Conservation (phyloP, 2,888 invertebrate genomes). For the Busseola fusca region DNA sequence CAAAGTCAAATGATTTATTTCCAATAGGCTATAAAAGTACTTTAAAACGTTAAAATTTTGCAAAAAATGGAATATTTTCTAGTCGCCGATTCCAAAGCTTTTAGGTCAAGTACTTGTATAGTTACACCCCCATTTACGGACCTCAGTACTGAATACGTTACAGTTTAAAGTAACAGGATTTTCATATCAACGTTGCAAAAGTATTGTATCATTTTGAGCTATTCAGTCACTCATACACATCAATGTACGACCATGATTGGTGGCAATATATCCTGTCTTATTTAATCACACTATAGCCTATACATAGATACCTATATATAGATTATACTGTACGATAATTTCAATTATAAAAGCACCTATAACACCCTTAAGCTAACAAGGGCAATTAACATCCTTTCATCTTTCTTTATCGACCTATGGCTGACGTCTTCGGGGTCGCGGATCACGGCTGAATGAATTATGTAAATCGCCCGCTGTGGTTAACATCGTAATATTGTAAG, state of each 20-base stretch:
- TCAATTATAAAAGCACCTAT: slow-evolving; percentile 8
- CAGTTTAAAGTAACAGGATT: neutral
- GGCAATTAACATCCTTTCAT: slow-evolving; percentile 70
- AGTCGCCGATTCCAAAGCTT: neutral
- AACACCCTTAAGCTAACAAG: slow-evolving; percentile 66
- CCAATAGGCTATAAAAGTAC: too few relatives aligned
- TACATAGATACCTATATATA: too few relatives aligned
- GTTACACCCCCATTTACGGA: neutral
- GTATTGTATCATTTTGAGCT: neutral
- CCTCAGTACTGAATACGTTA: neutral
- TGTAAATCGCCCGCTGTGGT: slow-evolving; percentile 86
- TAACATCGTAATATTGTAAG: slow-evolving; percentile 88
- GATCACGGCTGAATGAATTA: slow-evolving; percentile 80
- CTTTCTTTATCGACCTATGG: slow-evolving; percentile 59
- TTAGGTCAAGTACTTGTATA: neutral
- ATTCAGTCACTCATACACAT: neutral
- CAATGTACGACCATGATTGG: neutral
- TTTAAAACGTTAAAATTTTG: neutral
- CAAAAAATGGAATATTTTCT: neutral
- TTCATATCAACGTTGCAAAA: neutral
- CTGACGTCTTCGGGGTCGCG: slow-evolving; percentile 61
- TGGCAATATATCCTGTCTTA: neutral
- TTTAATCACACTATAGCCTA: too few relatives aligned
- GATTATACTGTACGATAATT: neutral
- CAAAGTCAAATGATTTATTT: neutral